Conservation (phyloP, 2,888 invertebrate species). For the Cataglyphis cursor region DNA sequence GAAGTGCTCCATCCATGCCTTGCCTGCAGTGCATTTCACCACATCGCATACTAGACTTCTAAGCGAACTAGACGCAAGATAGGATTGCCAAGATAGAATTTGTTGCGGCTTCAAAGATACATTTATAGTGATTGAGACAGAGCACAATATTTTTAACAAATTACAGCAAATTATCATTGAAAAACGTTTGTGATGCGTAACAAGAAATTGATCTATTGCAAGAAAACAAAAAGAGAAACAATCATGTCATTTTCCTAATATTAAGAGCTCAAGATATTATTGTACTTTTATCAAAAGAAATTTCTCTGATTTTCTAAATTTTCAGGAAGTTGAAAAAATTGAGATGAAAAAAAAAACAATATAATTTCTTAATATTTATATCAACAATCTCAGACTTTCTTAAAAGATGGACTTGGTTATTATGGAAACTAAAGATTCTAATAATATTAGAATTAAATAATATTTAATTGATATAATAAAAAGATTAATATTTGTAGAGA, state of each 20-base stretch:
- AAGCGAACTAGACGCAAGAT: background rate
- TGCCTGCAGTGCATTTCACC: constrained; percentile 11
- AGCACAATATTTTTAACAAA: background rate
- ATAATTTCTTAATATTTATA: background rate
- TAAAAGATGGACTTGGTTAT: background rate
- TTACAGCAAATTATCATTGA: background rate
- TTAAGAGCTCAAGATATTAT: too few species aligned
- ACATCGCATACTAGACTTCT: constrained; percentile 11
- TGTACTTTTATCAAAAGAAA: too few species aligned
- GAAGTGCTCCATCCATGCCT: constrained; percentile 35
- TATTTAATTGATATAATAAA: background rate
- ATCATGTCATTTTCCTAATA: background rate
- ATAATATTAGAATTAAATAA: background rate
- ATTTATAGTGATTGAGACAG: background rate
- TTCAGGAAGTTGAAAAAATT: too few species aligned
- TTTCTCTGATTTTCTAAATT: too few species aligned
- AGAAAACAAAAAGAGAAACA: background rate
- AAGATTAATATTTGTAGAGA: background rate
- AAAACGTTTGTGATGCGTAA: background rate
- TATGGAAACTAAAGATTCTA: background rate
- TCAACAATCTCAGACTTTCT: background rate
- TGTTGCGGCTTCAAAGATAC: background rate
- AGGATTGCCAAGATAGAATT: background rate
- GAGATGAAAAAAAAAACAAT: too few species aligned
- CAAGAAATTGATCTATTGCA: background rate